Evolutionary conservation across 2,888 invertebrate species (phyloP).

Genomic region (Cybosia mesomella): DNA sequence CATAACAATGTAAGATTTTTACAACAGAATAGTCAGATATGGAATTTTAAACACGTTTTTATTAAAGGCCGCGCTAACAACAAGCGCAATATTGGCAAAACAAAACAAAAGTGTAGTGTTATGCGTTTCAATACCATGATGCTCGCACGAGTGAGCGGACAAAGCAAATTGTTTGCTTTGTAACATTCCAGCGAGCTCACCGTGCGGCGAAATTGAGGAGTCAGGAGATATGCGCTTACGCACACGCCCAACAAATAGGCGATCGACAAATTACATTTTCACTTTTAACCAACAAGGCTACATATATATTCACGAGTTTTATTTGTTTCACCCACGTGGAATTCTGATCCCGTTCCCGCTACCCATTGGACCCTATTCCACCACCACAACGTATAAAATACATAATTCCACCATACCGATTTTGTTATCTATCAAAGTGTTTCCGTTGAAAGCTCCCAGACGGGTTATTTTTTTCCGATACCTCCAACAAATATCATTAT

Average conservation of each 20-base stretch:
- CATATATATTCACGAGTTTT: too few relatives aligned
- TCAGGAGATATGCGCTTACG: slow-evolving; percentile 14
- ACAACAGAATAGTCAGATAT: background rate
- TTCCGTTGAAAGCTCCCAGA: too few relatives aligned
- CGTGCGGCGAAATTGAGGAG: slow-evolving; percentile 9
- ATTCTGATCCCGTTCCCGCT: too few relatives aligned
- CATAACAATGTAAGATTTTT: background rate
- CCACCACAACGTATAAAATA: too few relatives aligned
- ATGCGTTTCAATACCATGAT: slow-evolving; percentile 37
- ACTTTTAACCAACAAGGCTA: background rate
- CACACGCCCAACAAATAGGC: background rate
- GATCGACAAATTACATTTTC: background rate
- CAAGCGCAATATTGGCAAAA: slow-evolving; percentile 17
- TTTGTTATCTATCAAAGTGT: too few relatives aligned
- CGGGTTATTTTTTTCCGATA: too few relatives aligned
- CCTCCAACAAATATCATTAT: too few relatives aligned
- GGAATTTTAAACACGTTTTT: background rate
- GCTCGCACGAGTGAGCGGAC: slow-evolving; percentile 31
- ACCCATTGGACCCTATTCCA: too few relatives aligned
- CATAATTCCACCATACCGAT: too few relatives aligned
- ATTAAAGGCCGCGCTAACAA: background rate
- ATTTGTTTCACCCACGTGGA: too few relatives aligned
- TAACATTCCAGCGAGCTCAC: slow-evolving; percentile 38
- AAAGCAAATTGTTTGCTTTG: slow-evolving; percentile 55
- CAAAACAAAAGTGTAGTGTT: slow-evolving; percentile 30